Percentiles rank a stretch among this genome's conserved stretches.
phyloP scores from a whole-genome alignment of 1,140 invertebrate species.

The Achatina immaculata region DNA sequence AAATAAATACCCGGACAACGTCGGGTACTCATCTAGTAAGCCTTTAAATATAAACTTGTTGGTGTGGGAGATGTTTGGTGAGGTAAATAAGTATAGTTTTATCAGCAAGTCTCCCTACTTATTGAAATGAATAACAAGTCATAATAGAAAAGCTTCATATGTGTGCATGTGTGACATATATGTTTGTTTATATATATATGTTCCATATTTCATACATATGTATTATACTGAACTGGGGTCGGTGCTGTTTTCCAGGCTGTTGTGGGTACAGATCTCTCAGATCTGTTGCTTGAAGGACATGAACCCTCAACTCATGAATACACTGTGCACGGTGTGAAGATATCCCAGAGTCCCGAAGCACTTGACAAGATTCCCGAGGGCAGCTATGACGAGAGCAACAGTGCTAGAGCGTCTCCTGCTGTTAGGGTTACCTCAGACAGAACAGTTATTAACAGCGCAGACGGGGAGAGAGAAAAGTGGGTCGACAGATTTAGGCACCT shows the following conservation, averaged over 20 bases:
- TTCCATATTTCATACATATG: too few relatives aligned
- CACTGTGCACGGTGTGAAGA: constrained; percentile 66
- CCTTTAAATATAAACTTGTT: too few relatives aligned
- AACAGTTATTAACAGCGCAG: constrained; percentile 49
- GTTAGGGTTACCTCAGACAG: constrained; percentile 50
- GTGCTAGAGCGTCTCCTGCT: constrained; percentile 33
- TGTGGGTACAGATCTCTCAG: constrained; percentile 91
- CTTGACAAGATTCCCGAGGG: constrained; percentile 65
- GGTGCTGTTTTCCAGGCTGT: constrained; percentile 84
- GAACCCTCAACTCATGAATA: constrained; percentile 63
- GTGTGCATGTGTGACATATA: too few relatives aligned
- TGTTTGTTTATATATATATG: too few relatives aligned
- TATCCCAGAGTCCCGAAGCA: constrained; percentile 42
- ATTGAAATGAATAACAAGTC: too few relatives aligned
- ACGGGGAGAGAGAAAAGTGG: constrained; percentile 66
- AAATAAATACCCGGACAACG: too few relatives aligned
- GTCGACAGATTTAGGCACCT: constrained; percentile 86
- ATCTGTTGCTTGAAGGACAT: constrained; percentile 85
- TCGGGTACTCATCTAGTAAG: too few relatives aligned
- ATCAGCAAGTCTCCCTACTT: too few relatives aligned
- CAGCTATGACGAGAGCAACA: constrained; percentile 48
- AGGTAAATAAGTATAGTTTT: too few relatives aligned
- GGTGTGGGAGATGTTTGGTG: too few relatives aligned
- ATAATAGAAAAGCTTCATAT: too few relatives aligned
- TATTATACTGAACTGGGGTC: too few relatives aligned